Base-by-base conservation (phyloP, 2,888 invertebrate species). In the Crepidodera aurea region DNA sequence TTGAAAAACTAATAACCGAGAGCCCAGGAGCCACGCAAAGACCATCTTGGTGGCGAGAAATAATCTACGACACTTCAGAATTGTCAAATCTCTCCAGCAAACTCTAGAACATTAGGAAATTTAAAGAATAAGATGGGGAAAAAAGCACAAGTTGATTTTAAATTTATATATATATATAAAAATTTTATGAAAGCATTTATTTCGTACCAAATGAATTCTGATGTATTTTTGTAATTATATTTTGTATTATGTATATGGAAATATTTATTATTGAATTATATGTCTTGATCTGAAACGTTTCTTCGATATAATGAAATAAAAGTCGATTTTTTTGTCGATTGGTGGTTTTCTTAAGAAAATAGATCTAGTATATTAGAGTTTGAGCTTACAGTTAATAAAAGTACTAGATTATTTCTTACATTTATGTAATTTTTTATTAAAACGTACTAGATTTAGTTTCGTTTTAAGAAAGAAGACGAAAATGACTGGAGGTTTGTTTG, bases 41-140 rank as follows among this genome's bases (percentile, higher is more conserved):
- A 54, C 89, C 92, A 1, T 69, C 84, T 1, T 92, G 92, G 92
- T 92, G 92, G 92, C 82, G 82, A 56, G 87, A 88, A 72, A 81
- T 87, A 40, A 75, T 85, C 10, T 71, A 78, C 18, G 75, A 78
- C 55, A 72, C 75, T 29, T 75, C 76, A 4, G 74, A 79, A 69
- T 72, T 76, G 48, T 71, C 70, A 22, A 68, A 68, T 46, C 39
- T 68, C 13, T 60, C 58, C n/a, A 72, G 70, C 62, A 75, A 75
- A 66, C 65, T 75, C 18, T 75, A n/a, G 32, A 32, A 22, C 22
- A 22, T 6, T 22, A 22, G 22, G 6, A 22, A 22, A 22, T 22
- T 22, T 2, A 22, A 4, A 4, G 2, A 22, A 22, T 22, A 22
- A n/a, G n/a, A n/a, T n/a, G n/a, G n/a, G n/a, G n/a, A n/a, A 22